Conservation (phyloP, 2,888 invertebrate species). For the Seladonia tumulorum region DNA sequence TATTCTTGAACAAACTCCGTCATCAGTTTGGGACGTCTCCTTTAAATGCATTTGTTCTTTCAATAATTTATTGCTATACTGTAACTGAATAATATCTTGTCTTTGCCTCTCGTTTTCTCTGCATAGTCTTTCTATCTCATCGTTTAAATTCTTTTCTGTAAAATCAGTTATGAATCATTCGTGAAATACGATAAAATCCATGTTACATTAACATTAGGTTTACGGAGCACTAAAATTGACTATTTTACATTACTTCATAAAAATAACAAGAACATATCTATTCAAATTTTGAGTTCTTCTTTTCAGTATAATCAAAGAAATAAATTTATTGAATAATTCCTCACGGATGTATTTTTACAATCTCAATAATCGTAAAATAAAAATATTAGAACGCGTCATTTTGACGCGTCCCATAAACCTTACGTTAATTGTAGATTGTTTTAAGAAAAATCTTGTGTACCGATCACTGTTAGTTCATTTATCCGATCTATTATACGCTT, state of each 20-base stretch:
- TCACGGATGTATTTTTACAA: too few species aligned
- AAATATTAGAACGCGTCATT: too few species aligned
- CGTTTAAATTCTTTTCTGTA: constrained; percentile 85
- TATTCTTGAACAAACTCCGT: constrained; percentile 55
- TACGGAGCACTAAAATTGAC: too few species aligned
- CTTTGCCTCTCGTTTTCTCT: constrained; percentile 84
- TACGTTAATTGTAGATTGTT: neutral
- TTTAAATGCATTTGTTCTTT: constrained; percentile 66
- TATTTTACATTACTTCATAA: too few species aligned
- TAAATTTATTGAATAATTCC: too few species aligned
- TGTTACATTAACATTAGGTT: neutral
- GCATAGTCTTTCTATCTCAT: constrained; percentile 85
- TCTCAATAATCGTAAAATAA: too few species aligned
- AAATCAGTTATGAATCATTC: constrained; percentile 24
- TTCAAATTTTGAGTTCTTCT: too few species aligned
- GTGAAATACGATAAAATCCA: neutral
- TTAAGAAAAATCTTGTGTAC: constrained; percentile 76
- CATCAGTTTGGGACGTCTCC: constrained; percentile 37
- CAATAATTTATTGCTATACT: constrained; percentile 77
- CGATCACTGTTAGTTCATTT: constrained; percentile 87
- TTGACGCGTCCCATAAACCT: too few species aligned
- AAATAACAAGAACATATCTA: too few species aligned
- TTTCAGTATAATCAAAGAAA: too few species aligned
- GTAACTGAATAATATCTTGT: constrained; percentile 84
- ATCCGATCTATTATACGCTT: constrained; percentile 86